phyloP scores from a whole-genome alignment of 2,113 vertebrate species.

The Nematolebias whitei region DNA sequence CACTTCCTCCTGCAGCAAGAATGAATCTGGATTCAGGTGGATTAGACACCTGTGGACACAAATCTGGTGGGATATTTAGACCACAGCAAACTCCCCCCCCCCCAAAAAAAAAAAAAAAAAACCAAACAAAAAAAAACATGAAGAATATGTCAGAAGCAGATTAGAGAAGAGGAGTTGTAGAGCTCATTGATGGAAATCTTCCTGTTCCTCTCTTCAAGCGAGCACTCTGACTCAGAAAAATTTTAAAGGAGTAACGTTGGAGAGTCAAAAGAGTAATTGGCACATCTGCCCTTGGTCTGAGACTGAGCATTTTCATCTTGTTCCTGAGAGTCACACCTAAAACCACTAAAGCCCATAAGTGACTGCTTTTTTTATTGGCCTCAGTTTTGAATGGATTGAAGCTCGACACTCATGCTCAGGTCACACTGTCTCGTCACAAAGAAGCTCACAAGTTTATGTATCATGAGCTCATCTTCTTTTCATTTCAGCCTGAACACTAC shows the following conservation, averaged over 20 bases:
- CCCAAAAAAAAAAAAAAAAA: conserved; percentile 1
- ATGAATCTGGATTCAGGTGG: conserved; percentile 16
- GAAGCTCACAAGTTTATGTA: neutral
- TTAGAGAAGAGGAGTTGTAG: neutral
- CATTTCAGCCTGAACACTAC: neutral
- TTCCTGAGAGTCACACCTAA: conserved; percentile 1
- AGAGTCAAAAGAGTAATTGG: neutral
- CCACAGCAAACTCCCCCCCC: neutral
- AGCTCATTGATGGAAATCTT: conserved; percentile 1
- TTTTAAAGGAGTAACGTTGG: neutral
- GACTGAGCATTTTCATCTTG: neutral
- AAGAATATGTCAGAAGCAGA: neutral
- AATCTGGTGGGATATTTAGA: neutral
- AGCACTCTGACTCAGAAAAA: conserved; percentile 10
- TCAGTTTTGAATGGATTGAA: too few relatives aligned
- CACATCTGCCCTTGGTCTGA: too few relatives aligned
- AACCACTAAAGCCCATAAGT: neutral
- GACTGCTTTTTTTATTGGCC: too few relatives aligned
- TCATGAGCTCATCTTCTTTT: neutral
- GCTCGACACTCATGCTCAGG: neutral
- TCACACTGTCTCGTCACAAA: neutral
- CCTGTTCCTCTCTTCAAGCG: neutral
- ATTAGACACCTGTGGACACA: conserved; percentile 59
- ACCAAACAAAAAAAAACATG: too few relatives aligned
- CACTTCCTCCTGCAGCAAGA: conserved; percentile 21